Conservation (phyloP, 1,140 invertebrate species). For the Drosophila bifasciata region DNA sequence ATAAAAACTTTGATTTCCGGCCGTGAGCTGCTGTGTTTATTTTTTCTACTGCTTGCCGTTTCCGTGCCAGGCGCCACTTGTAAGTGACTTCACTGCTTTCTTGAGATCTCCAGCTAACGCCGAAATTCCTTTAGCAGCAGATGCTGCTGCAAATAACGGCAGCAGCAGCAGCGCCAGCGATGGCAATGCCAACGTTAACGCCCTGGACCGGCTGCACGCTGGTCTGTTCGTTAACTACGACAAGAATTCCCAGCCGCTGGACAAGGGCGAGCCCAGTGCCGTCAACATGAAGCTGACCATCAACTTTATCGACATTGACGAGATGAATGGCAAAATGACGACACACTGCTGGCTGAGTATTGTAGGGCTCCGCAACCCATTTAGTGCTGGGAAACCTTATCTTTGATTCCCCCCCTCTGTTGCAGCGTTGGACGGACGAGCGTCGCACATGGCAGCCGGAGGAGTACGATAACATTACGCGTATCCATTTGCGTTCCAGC, state of each 20-base stretch:
- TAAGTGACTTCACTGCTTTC: slow-evolving; percentile 27
- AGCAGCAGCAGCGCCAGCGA: slow-evolving; percentile 3
- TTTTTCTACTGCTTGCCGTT: slow-evolving; percentile 31
- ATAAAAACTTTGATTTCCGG: slow-evolving; percentile 68
- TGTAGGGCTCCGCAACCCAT: slow-evolving; percentile 80
- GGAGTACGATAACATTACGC: slow-evolving; percentile 86
- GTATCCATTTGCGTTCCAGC: slow-evolving; percentile 86
- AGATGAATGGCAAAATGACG: slow-evolving; percentile 85
- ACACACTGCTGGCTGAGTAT: slow-evolving; percentile 86
- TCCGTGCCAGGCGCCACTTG: slow-evolving; percentile 67
- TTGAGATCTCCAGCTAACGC: neutral
- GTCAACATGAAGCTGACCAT: slow-evolving; percentile 86
- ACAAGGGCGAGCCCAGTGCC: slow-evolving; percentile 85
- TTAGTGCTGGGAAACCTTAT: neutral
- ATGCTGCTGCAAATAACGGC: slow-evolving; percentile 3
- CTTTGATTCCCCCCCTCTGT: neutral
- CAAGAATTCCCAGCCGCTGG: slow-evolving; percentile 86
- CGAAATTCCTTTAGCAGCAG: slow-evolving; percentile 9
- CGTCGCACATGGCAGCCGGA: slow-evolving; percentile 87
- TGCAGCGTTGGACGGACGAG: slow-evolving; percentile 88
- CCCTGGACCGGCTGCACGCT: slow-evolving; percentile 86
- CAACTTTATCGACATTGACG: slow-evolving; percentile 86
- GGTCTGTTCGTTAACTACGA: slow-evolving; percentile 87
- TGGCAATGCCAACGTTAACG: slow-evolving; percentile 85
- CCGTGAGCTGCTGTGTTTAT: slow-evolving; percentile 28